phyloP scores from a whole-genome alignment of 2,113 vertebrate genomes.

The Zosterops borbonicus region DNA sequence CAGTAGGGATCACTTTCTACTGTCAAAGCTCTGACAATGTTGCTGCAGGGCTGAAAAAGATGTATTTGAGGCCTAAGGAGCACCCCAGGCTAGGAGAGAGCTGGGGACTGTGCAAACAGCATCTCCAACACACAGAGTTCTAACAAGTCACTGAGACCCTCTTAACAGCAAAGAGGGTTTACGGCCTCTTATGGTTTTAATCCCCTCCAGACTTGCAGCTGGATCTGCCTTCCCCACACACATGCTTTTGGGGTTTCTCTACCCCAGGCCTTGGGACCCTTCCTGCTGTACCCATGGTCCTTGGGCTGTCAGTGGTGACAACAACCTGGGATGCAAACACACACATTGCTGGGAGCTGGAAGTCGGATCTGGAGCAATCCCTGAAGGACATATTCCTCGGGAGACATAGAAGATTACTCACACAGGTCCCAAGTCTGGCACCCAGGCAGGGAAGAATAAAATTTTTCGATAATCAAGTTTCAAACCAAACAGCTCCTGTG shows the following conservation, averaged over 20 bases:
- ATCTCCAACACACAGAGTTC: background rate
- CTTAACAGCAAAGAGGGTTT: background rate
- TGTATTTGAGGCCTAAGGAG: background rate
- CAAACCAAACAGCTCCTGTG: background rate
- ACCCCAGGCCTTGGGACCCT: background rate
- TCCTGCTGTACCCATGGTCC: fast-evolving
- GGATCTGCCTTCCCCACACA: background rate
- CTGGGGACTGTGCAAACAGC: fast-evolving
- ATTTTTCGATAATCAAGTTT: background rate
- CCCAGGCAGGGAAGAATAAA: background rate
- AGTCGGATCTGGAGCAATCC: background rate
- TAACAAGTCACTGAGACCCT: background rate
- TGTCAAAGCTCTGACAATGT: background rate
- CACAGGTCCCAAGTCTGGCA: background rate
- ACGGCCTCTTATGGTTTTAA: background rate
- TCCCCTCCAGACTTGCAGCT: background rate
- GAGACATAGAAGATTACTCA: background rate
- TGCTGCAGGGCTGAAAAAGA: background rate
- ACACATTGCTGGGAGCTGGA: background rate
- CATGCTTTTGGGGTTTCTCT: background rate
- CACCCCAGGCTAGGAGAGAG: background rate
- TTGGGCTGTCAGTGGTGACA: background rate
- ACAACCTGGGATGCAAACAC: fast-evolving
- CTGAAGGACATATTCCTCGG: fast-evolving
- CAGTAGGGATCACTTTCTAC: background rate